phyloP scores from a whole-genome alignment of 2,888 invertebrate species.

The Acrocera orbiculus region DNA sequence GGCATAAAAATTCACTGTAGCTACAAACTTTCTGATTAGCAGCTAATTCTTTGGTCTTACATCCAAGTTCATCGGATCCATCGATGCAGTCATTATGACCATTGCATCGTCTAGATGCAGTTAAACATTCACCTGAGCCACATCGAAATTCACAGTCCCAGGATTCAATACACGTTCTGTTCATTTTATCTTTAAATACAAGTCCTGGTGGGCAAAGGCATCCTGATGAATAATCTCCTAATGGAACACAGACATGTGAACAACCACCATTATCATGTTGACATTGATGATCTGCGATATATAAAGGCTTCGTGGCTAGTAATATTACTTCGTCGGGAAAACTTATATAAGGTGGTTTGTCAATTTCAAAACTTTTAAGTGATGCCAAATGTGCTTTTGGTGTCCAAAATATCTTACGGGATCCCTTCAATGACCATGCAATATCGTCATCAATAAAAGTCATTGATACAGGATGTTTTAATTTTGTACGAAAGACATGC shows the following conservation, averaged over 20 bases:
- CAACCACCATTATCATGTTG: constrained; percentile 43
- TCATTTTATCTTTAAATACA: constrained; percentile 31
- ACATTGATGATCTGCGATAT: constrained; percentile 37
- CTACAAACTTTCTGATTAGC: constrained; percentile 26
- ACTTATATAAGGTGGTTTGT: constrained; percentile 18
- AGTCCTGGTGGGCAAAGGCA: constrained; percentile 53
- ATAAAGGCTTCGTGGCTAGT: constrained; percentile 6
- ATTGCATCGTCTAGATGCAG: constrained; percentile 37
- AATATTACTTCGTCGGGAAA: constrained; percentile 11
- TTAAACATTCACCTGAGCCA: constrained; percentile 39
- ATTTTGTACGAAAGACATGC: constrained; percentile 31
- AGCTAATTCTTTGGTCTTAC: constrained; percentile 24
- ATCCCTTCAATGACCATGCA: constrained; percentile 48
- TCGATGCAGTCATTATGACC: constrained; percentile 39
- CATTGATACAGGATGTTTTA: constrained; percentile 37
- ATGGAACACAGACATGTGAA: constrained; percentile 53
- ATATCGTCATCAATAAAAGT: constrained; percentile 43
- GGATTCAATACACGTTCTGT: constrained; percentile 38
- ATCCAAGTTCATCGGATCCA: constrained; percentile 35
- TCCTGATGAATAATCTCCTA: constrained; percentile 20
- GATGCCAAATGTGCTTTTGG: constrained; percentile 31
- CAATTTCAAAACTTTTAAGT: constrained; percentile 23
- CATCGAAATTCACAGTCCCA: constrained; percentile 35
- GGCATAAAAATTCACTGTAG: constrained; percentile 35
- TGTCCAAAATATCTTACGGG: constrained; percentile 42